Evolutionary conservation across 2,113 vertebrate genomes (phyloP).

Genomic region (Amphiprion percula): DNA sequence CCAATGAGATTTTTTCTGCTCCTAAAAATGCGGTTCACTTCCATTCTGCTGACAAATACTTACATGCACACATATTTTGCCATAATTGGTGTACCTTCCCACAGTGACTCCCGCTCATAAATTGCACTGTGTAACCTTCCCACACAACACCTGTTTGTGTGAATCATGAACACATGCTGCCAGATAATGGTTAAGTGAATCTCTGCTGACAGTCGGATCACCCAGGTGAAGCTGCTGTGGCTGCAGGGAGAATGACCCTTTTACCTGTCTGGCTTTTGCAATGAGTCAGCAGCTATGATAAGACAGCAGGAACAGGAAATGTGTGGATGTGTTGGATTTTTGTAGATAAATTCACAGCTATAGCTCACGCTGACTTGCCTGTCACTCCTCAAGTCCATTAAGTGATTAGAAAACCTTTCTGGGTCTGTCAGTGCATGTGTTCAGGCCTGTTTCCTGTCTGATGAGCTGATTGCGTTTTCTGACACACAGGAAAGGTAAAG

Average conservation of each 20-base stretch:
- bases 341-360: slow-evolving; percentile 26
- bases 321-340: slow-evolving; percentile 30
- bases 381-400: slow-evolving; percentile 34
- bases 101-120: slow-evolving; percentile 30
- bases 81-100: slow-evolving; percentile 16
- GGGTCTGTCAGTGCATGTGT: slow-evolving; percentile 15
- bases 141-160: slow-evolving; percentile 65
- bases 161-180: slow-evolving; percentile 55
- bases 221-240: slow-evolving; percentile 25
- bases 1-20: slow-evolving; percentile 17
- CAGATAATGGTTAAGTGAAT: slow-evolving; percentile 15
- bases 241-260: slow-evolving; percentile 21
- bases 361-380: slow-evolving; percentile 21
- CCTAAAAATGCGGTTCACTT: slow-evolving; percentile 16
- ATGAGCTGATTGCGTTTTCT: background rate
- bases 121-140: slow-evolving; percentile 11
- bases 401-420: background rate
- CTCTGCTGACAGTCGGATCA: slow-evolving; percentile 36
- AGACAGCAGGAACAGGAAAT: slow-evolving; percentile 50
- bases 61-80: slow-evolving; percentile 20
- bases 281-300: slow-evolving; percentile 55
- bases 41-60: slow-evolving; percentile 1
- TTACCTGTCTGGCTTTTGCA: slow-evolving; percentile 31
- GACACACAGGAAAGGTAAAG: background rate
- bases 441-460: background rate